phyloP scores from a whole-genome alignment of 2,888 invertebrate genomes.

The Euplagia quadripunctaria region DNA sequence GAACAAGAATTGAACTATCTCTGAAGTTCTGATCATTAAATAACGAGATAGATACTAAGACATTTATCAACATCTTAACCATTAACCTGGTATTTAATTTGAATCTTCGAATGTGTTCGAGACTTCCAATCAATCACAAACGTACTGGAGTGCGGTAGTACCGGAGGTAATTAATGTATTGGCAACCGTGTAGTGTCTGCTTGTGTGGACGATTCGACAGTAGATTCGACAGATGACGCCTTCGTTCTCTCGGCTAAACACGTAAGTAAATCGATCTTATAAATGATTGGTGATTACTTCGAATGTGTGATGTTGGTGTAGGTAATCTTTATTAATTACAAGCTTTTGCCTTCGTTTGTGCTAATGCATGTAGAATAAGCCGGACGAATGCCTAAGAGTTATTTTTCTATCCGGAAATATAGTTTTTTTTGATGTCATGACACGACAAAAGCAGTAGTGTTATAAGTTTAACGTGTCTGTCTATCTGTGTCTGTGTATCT shows the following conservation, averaged over 20 bases:
- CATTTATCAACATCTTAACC: neutral
- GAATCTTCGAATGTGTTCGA: neutral
- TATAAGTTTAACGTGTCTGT: too few relatives aligned
- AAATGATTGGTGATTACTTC: neutral
- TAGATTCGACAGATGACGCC: neutral
- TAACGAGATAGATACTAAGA: too few relatives aligned
- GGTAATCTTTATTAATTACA: neutral
- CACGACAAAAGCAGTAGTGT: too few relatives aligned
- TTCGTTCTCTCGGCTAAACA: neutral
- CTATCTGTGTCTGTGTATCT: too few relatives aligned
- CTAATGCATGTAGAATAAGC: neutral
- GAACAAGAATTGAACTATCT: too few relatives aligned
- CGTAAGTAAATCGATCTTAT: neutral
- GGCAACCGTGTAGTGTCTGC: neutral
- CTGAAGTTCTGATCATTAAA: too few relatives aligned
- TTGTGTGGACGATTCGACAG: neutral
- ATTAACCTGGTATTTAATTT: neutral
- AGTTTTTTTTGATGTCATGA: too few relatives aligned
- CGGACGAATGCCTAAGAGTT: too few relatives aligned
- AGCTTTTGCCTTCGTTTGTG: neutral
- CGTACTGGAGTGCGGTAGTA: neutral
- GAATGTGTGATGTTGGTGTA: neutral
- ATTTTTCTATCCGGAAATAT: too few relatives aligned
- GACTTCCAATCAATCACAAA: neutral
- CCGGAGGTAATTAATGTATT: slow-evolving; percentile 1